Conservation (phyloP, 2,888 invertebrate genomes). For the Dynastes hyllus region DNA sequence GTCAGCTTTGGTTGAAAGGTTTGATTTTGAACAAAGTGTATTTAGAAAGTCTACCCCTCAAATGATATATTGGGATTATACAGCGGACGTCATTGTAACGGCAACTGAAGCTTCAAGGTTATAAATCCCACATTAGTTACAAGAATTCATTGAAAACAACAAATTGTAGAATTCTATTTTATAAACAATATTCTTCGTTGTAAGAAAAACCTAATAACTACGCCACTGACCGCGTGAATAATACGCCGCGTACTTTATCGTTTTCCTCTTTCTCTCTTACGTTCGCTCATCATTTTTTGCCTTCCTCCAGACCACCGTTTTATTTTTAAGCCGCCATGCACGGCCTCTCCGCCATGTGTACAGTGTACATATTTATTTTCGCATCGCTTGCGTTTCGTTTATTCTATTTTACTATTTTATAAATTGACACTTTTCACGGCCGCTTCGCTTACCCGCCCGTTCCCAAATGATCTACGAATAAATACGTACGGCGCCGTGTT, state of each 20-base stretch:
- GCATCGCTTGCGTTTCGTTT: conserved; percentile 40
- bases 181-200: too few species aligned
- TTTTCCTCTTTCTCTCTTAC: conserved; percentile 8
- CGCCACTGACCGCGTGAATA: conserved; percentile 5
- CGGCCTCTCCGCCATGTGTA: conserved; percentile 51
- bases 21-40: too few species aligned
- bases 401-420: conserved; percentile 55
- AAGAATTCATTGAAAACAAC: too few species aligned
- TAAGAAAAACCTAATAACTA: background rate
- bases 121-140: too few species aligned
- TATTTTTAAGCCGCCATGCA: conserved; percentile 32
- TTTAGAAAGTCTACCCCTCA: too few species aligned
- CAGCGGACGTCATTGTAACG: too few species aligned
- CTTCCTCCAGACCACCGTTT: conserved; percentile 30
- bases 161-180: too few species aligned
- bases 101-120: too few species aligned
- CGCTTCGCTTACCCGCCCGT: background rate
- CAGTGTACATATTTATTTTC: conserved; percentile 61
- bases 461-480: conserved; percentile 17
- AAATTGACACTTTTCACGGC: conserved; percentile 56
- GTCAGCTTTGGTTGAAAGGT: too few species aligned
- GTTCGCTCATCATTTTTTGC: conserved; percentile 23
- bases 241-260: conserved; percentile 14
- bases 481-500: conserved; percentile 6
- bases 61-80: too few species aligned